Evolutionary conservation across 2,113 vertebrate genomes (phyloP), one percentile per base, ranked within the genome.

Genomic region (Alosa alosa): DNA sequence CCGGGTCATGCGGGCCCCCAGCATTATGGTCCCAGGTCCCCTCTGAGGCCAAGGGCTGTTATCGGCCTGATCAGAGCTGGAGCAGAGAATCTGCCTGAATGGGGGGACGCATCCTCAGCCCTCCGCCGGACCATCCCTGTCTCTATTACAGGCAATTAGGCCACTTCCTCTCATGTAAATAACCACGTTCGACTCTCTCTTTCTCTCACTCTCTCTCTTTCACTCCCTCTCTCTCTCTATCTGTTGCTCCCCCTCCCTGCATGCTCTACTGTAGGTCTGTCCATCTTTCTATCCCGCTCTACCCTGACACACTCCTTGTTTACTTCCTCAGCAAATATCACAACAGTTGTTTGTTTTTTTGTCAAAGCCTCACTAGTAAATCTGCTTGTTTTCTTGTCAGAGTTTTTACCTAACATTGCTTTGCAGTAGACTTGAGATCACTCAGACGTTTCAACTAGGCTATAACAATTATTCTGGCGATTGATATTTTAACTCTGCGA

Each of bases 131-230:
- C 86, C 85, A 86, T 84, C 84, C 84, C 88, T 82, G 87, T 84
- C 85, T 81, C 84, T 85, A 91, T 90, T 91, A 90, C 75, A 86
- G 85, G 84, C 85, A 90, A 90, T 91, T 90, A 90, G 49, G 85
- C 84, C 82, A 86, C 88, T 86, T 91, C 91, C 89, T 86, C 86
- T 52, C 84, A 78, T 86, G 86, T 88, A 91, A 90, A 90, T 89
- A 90, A 78, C 83, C 88, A 86, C 82, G 68, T 84, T 84, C 75
- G 82, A 84, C 81, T 49, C 10, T 46, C 82, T 85, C 75, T 60
- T 57, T 50, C 47, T 68, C 46, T 85, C 81, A 85, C 45, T 41
- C 72, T 72, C 47, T 82, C 82, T 39, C 72, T 55, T 20, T 68
- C 47, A 50, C 52, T 84, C 1, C 4, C 60, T 64, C 20, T 15